Base-by-base conservation (phyloP, 1,140 invertebrate species). In the Metaphire vulgaris region DNA sequence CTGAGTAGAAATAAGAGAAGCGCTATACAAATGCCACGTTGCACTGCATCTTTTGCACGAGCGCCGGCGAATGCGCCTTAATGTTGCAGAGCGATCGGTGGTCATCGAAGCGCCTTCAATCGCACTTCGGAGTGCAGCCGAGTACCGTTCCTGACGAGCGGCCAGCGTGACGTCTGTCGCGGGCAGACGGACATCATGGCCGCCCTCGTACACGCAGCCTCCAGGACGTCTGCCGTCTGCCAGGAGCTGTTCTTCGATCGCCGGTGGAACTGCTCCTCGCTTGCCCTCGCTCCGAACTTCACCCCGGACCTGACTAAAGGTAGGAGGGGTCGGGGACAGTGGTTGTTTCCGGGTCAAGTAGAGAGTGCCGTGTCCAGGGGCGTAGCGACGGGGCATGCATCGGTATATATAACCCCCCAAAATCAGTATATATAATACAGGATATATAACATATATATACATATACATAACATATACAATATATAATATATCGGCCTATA, bases 191-290 rank as follows among this genome's bases (percentile, higher is more conserved):
- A 91, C 72, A 88, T 91, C 66, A 92, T 94, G 91, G 89, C 90
- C 15, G 89, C 90, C 81, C 88, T 94, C 70, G 89, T 89, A 26
- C 88, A 88, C 71, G 92, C 92, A 0, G 91, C 92, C 0, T 86
- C 87, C 26, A 85, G 90, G 69, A 89, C 91, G 0, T 87, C 89
- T 21, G 83, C 88, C 71, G 89, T 91, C 26, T 94, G 92, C 83
- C 90, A 91, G 81, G 87, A 88, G 72, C 87, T 90, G 0, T 92
- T 93, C 82, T 84, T 87, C n/a, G 88, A 91, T 78, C 88, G 91
- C 70, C 87, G 92, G 70, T 94, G 92, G 92, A 93, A 94, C 84
- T 94, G 92, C 84, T 92, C 91, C 71, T 91, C 91, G 72, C 89
- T 93, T 70, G 88, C 89, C 29, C 86, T 83, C 93, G 94, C 84